Conservation (phyloP, 2,888 invertebrate species). For the Hedya salicella region DNA sequence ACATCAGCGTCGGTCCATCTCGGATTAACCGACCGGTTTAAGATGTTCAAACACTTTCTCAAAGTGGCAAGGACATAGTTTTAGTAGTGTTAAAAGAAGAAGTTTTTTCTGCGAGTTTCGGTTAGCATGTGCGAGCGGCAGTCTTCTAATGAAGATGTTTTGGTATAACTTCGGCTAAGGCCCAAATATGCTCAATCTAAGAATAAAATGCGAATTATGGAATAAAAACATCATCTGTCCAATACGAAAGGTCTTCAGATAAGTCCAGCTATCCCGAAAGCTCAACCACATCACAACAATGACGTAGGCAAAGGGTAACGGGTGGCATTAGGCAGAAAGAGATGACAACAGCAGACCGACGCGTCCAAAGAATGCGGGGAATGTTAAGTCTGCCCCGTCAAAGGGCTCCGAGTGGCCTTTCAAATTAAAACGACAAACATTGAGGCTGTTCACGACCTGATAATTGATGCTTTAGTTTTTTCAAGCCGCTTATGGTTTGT, state of each 20-base stretch:
- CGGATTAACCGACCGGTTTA: too few relatives aligned
- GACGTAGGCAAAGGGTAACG: conserved; percentile 26
- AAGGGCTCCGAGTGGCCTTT: conserved; percentile 75
- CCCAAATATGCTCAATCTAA: background rate
- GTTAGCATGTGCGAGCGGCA: too few relatives aligned
- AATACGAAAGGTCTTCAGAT: background rate
- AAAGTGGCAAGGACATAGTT: too few relatives aligned
- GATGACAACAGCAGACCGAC: conserved; percentile 59
- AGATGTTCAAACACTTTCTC: too few relatives aligned
- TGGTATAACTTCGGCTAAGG: background rate
- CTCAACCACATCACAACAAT: conserved; percentile 45
- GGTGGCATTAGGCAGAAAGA: conserved; percentile 53
- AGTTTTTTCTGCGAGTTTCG: too few relatives aligned
- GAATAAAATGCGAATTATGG: background rate
- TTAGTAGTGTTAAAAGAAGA: too few relatives aligned
- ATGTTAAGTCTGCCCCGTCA: conserved; percentile 75
- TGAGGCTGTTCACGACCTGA: conserved; percentile 59
- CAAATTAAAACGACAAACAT: conserved; percentile 81
- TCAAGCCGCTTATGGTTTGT: conserved; percentile 44
- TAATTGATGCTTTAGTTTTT: conserved; percentile 68
- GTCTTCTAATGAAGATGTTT: too few relatives aligned
- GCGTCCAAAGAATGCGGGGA: conserved; percentile 71
- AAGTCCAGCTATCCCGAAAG: background rate
- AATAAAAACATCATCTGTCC: background rate
- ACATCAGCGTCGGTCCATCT: too few relatives aligned